Evolutionary conservation across 2,888 invertebrate species (phyloP), one percentile per base, ranked within the genome.

Genomic region (Drosophila heteroneura): DNA sequence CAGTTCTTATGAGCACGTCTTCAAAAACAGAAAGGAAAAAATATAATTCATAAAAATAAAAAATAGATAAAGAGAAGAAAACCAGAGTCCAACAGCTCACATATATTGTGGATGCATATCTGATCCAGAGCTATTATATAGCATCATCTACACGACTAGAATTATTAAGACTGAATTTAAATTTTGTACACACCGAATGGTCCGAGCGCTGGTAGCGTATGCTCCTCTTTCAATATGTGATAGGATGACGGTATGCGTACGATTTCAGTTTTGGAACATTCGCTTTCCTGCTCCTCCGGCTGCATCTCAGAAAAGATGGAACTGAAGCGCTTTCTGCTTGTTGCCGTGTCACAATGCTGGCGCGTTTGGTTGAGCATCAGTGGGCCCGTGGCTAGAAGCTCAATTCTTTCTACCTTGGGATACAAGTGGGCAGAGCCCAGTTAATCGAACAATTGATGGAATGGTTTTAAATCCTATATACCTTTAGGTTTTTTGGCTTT

Each of bases 1-100:
- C 96, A 95, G 98, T 98, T 19, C 85, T 77, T 52, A 92, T 70
- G 2, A 92, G 79, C 5, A 90, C 98, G 95, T 98, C 98, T 93
- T 16, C 5, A 26, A 26, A 9, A 22, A 30, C 0, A n/a, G 26
- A 1, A 33, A 26, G 0, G 5, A 26, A 16, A 14, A 9, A 32
- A 19, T 19, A 4, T 3, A 6, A 52, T 12, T 2, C n/a, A n/a
- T 16, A 10, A 19, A 49, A 16, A n/a, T 32, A n/a, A n/a, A n/a
- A 44, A 47, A n/a, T 10, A 41, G 4, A 5, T 41, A 5, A 41
- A 10, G 39, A 19, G 5, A 41, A 9, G 41, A 41, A n/a, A n/a
- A 16, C 35, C 35, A 35, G 35, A 35, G 35, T 35, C 35, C 14
- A 35, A 16, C 35, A 5, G 16, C 35, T 35, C 35, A 35, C 35